phyloP scores from a whole-genome alignment of 2,113 vertebrate species.

The Dipodomys merriami region DNA sequence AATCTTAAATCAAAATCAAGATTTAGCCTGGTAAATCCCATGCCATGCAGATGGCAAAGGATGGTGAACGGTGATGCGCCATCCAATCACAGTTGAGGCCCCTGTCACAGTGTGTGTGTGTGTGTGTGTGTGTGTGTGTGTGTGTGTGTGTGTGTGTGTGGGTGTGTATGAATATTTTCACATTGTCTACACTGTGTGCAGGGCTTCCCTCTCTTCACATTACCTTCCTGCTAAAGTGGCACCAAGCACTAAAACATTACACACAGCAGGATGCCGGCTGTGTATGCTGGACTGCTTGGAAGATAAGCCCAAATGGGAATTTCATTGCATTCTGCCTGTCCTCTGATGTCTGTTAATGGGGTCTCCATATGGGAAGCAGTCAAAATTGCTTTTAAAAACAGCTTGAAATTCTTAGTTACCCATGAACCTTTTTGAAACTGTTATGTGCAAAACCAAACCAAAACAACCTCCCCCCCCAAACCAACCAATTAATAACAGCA shows the following conservation, averaged over 20 bases:
- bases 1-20: neutral
- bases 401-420: neutral
- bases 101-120: neutral
- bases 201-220: neutral
- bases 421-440: neutral
- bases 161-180: neutral
- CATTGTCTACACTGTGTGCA: neutral
- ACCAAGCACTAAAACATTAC: neutral
- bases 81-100: neutral
- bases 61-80: too few species aligned
- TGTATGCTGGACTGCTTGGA: neutral
- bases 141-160: neutral
- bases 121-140: accelerated
- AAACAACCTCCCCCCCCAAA: too few species aligned
- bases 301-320: neutral
- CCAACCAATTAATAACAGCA: too few species aligned
- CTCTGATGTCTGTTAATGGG: neutral
- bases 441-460: neutral
- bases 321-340: neutral
- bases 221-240: neutral
- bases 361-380: neutral
- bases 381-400: neutral
- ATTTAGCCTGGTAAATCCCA: neutral
- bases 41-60: too few species aligned
- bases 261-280: too few species aligned